Base-by-base conservation (phyloP, 2,888 invertebrate genomes). In the Mythimna lalbum region DNA sequence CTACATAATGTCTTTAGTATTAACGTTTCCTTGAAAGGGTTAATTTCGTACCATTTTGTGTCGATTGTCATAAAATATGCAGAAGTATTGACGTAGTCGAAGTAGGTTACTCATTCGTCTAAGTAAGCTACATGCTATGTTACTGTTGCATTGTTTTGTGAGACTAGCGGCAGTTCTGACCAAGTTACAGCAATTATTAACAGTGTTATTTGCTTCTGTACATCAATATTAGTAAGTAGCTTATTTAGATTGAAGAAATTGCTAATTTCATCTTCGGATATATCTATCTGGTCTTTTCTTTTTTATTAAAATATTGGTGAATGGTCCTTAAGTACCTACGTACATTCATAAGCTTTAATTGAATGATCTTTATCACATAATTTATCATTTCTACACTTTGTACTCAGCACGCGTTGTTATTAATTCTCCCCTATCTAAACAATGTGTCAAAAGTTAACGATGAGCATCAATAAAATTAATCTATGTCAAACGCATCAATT, bases 401-500 rank as follows among this genome's bases (percentile, higher is more conserved):
- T 63, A 68, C 50, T 63, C 36, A 23, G 23, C 50, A 69, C 55
- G 21, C 43, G 70, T 39, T 70, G 50, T 71, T 63, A 63, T 73
- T 69, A 56, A 78, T 65, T 69, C 31, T 64, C 23, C 39, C 33
- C 55, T 80, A 65, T 75, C 62, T 57, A 73, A 75, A 76, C 66
- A 60, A 75, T 64, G 73, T 63, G 69, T 66, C 64, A 77, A 68
- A 78, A 69, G 65, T 64, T 66, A 64, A 62, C 60, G 57, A 67
- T 61, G 43, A 63, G 57, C 63, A 78, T 69, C 66, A 66, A 74
- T 69, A 67, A 64, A 63, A 78, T 81, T 76, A 81, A 76, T 84
- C 74, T 69, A 33, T 70, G 84, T 80, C 77, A 69, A 79, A 75
- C 73, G 56, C 69, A 75, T 83, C 73, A 63, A 63, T 67, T 76